phyloP scores from a whole-genome alignment of 2,797 vertebrate species.

The Streptopelia turtur region DNA sequence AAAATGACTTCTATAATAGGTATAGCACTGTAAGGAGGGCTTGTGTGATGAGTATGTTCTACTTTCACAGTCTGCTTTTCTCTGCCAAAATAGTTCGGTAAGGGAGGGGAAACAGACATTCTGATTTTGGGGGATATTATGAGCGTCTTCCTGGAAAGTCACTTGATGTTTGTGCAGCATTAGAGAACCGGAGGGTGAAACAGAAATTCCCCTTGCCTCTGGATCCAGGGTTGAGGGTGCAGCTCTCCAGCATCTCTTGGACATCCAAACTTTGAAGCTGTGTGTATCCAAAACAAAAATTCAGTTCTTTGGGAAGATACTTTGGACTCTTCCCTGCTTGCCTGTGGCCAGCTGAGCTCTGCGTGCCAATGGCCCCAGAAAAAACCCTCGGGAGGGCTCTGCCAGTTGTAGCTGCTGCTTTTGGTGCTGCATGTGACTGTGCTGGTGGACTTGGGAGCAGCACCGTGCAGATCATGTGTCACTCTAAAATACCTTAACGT shows the following conservation, averaged over 20 bases:
- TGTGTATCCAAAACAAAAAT: background rate
- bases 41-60: background rate
- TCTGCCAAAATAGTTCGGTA: background rate
- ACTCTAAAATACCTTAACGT: conserved; percentile 55
- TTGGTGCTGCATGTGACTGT: conserved; percentile 55
- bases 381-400: background rate
- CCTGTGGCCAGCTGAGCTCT: conserved; percentile 11
- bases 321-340: background rate
- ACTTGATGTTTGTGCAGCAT: background rate
- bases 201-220: background rate
- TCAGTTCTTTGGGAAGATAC: background rate
- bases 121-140: background rate
- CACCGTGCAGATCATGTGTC: conserved; percentile 43
- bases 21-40: background rate
- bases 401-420: conserved; percentile 64
- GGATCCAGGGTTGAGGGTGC: background rate
- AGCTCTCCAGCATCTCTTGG: background rate
- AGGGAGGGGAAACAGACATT: background rate
- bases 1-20: background rate
- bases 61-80: background rate
- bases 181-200: background rate
- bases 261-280: background rate
- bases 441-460: conserved; percentile 13
- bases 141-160: background rate
- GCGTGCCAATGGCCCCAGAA: background rate